Conservation (phyloP, 2,888 invertebrate genomes). For the Hemithea aestivaria region DNA sequence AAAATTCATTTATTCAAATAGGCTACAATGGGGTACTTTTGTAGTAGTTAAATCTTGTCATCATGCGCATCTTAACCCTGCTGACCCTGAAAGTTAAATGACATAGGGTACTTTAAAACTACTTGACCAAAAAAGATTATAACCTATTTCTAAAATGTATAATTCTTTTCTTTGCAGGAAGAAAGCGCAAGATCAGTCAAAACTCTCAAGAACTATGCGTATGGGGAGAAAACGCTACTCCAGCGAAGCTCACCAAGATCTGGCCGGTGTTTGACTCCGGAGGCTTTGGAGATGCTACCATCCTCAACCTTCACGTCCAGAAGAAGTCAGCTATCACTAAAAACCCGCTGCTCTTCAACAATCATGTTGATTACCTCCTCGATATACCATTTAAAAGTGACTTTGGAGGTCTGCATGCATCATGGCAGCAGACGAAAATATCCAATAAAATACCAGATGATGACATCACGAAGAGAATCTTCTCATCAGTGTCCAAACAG, state of each 20-base stretch:
- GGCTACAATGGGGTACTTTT: too few species aligned
- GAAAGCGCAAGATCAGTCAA: slow-evolving; percentile 62
- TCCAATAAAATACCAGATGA: slow-evolving; percentile 47
- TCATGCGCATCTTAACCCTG: too few species aligned
- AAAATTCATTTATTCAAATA: too few species aligned
- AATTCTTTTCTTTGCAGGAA: slow-evolving; percentile 45
- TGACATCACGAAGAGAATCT: slow-evolving; percentile 59
- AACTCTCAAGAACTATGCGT: slow-evolving; percentile 51
- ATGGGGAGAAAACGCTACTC: slow-evolving; percentile 52
- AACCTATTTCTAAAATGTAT: not conserved
- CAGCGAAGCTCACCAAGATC: slow-evolving; percentile 64
- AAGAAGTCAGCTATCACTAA: slow-evolving; percentile 40
- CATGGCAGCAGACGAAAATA: slow-evolving; percentile 61
- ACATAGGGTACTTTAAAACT: too few species aligned
- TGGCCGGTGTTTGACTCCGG: slow-evolving; percentile 77
- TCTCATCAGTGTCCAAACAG: slow-evolving; percentile 66
- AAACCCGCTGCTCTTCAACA: slow-evolving; percentile 54
- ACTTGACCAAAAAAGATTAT: too few species aligned
- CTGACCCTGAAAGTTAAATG: too few species aligned
- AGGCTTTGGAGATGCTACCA: slow-evolving; percentile 55
- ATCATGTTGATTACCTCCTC: slow-evolving; percentile 29
- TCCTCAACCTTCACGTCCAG: slow-evolving; percentile 47
- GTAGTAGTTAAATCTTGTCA: too few species aligned
- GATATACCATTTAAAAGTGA: slow-evolving; percentile 40
- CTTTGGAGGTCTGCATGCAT: slow-evolving; percentile 54